These are phyloP conservation scores for Diceros bicornis DNA, from an alignment of 2,797 vertebrate genomes.

Conservation along the genomic window DNA sequence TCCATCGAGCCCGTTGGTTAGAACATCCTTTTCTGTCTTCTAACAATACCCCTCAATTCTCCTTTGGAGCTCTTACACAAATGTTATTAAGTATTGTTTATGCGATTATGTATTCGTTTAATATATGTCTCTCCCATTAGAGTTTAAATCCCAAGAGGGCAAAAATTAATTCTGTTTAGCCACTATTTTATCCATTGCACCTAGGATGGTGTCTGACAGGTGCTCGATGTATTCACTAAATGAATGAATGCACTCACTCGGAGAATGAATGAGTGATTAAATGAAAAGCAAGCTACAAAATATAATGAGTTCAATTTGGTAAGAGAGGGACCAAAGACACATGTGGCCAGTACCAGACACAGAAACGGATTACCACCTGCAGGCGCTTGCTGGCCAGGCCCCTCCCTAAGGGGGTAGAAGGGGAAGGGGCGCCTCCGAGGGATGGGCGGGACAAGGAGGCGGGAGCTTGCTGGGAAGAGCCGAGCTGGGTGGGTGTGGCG, in stretches of 20 bases:
- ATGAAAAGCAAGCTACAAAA: neutral
- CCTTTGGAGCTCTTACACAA: neutral
- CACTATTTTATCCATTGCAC: neutral
- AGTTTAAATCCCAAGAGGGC: neutral
- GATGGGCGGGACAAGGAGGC: rapidly evolving
- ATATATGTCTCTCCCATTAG: neutral
- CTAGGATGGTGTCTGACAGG: neutral
- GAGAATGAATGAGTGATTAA: neutral
- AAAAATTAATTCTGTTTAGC: neutral
- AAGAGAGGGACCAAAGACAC: neutral
- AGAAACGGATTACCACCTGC: neutral
- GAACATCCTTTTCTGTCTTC: neutral
- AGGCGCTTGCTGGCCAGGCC: neutral
- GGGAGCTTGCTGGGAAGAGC: neutral
- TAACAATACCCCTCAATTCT: neutral
- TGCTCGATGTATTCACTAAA: neutral
- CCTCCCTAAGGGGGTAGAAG: neutral
- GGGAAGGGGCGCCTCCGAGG: rapidly evolving
- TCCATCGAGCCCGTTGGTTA: neutral
- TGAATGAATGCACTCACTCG: neutral
- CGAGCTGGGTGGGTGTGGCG: no score
- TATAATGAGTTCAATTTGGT: neutral
- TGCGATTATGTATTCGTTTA: neutral
- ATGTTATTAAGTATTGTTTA: constrained; percentile 13
- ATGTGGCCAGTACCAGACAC: constrained; percentile 60